Evolutionary conservation across 2,888 invertebrate genomes (phyloP), one percentile per base, ranked within the genome.

Genomic region (Bursaphelenchus okinawaensis): DNA sequence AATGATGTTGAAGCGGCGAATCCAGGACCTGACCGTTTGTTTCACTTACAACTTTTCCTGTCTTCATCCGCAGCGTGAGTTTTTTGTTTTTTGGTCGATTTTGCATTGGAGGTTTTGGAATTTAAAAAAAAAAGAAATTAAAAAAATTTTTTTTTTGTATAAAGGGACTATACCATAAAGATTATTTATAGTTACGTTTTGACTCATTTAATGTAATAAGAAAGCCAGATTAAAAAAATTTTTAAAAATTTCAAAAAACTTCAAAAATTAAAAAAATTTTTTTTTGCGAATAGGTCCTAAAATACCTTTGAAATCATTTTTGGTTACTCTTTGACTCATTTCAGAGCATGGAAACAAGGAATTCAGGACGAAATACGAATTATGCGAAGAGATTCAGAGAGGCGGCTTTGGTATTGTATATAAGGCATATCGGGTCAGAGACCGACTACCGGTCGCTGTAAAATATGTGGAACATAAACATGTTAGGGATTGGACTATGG

Each of bases 391-490:
- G 68, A 79, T 79, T 57, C 76, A 76, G 9, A 64, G 78, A 7
- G 79, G 79, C 4, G 79, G 79, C 2, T 79, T 79, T 65, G 79
- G 79, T 8, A 72, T 77, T 20, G 79, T 79, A 24, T 79, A 79
- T 62, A 71, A 63, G 29, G 72, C 71, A 40, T 70, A 67, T 27
- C 67, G 75, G 0, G 62, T 70, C n/a, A 20, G 55, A 4, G 78
- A 78, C 29, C 68, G 68, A 26, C 66, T 67, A 9, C 68, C 70
- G 7, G 74, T 74, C 16, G 74, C 74, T 0, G 73, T 74, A 29
- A 74, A 74, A 60, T 73, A 64, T 61, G 64, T 74, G 20, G 68
- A 68, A 28, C 74, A 75, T 28, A 55, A 69, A 22, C 68, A 75
- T 58, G 75, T 74, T 6, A 52, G 69, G 6, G 69, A 75, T 20